phyloP scores from a whole-genome alignment of 1,140 invertebrate genomes.

The Lerema accius region DNA sequence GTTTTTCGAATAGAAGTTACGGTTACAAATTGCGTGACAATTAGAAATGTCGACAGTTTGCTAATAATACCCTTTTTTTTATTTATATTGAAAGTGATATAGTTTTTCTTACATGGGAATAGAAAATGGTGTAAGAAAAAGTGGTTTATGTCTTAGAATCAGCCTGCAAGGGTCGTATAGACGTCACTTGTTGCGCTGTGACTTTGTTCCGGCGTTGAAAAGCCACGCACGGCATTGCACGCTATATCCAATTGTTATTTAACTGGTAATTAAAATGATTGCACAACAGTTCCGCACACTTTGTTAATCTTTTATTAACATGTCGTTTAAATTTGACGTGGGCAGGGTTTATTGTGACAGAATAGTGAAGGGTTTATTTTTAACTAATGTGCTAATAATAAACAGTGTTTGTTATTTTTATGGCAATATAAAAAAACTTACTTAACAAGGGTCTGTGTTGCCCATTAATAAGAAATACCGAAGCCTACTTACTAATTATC shows the following conservation, averaged over 20 bases:
- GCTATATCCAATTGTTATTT: constrained; percentile 64
- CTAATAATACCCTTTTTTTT: no score
- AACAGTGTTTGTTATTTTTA: no score
- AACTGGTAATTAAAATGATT: constrained; percentile 64
- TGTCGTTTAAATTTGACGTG: constrained; percentile 11
- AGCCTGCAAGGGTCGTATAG: constrained; percentile 50
- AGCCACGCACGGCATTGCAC: constrained; percentile 73
- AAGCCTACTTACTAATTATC: no score
- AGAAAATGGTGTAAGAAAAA: constrained; percentile 42
- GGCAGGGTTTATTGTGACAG: constrained; percentile 2
- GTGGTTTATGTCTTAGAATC: constrained; percentile 48
- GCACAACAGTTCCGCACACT: constrained; percentile 46
- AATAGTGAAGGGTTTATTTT: no score
- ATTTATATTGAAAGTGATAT: no score
- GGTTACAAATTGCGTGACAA: constrained; percentile 44
- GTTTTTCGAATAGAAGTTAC: constrained; percentile 57
- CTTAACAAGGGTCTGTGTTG: no score
- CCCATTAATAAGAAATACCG: no score
- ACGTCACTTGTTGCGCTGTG: constrained; percentile 79
- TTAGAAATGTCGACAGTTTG: no score
- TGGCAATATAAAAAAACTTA: no score
- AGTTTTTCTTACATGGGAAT: constrained; percentile 6
- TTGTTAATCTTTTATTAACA: constrained; percentile 28
- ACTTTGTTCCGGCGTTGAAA: constrained; percentile 75
- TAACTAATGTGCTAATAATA: no score